Percentiles rank a stretch among this genome's conserved stretches.
phyloP scores from a whole-genome alignment of 2,797 vertebrate genomes.

The Sus cebifrons region DNA sequence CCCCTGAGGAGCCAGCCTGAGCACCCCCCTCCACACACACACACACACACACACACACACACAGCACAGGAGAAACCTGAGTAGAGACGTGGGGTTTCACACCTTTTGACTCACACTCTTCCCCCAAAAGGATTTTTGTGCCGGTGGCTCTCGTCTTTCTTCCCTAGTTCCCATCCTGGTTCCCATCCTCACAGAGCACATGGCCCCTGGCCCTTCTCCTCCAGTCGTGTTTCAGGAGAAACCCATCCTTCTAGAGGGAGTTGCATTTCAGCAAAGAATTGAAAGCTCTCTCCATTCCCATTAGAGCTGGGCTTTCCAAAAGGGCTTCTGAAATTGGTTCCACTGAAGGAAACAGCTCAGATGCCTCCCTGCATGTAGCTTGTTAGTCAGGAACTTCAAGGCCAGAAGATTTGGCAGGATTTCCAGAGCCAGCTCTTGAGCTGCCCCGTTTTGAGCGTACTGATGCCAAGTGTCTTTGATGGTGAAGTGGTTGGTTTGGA shows the following conservation, averaged over 20 bases:
- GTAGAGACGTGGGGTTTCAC: neutral
- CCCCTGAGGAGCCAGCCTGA: neutral
- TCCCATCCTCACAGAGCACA: neutral
- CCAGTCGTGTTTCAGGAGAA: neutral
- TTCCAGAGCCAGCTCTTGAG: slow-evolving; percentile 68
- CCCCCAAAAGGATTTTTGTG: neutral
- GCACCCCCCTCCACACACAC: neutral
- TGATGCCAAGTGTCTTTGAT: slow-evolving; percentile 62
- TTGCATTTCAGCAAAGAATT: slow-evolving; percentile 36
- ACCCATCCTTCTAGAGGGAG: slow-evolving; percentile 44
- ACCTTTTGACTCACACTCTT: slow-evolving; percentile 19
- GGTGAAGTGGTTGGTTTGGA: slow-evolving; percentile 34
- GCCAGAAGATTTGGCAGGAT: slow-evolving; percentile 81
- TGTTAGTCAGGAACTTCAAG: slow-evolving; percentile 79
- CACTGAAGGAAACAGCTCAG: slow-evolving; percentile 64
- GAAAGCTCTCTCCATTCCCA: neutral
- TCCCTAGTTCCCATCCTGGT: neutral
- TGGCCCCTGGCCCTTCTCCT: neutral
- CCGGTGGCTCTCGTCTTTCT: neutral
- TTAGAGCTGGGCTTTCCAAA: slow-evolving; percentile 53
- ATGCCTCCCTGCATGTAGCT: slow-evolving; percentile 63
- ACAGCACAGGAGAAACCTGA: neutral
- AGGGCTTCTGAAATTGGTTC: slow-evolving; percentile 67
- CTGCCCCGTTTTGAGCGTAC: slow-evolving; percentile 70
- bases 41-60: no score